Evolutionary conservation across 2,888 invertebrate genomes (phyloP), one percentile per base, ranked within the genome.

Genomic region (Allygus modestus): DNA sequence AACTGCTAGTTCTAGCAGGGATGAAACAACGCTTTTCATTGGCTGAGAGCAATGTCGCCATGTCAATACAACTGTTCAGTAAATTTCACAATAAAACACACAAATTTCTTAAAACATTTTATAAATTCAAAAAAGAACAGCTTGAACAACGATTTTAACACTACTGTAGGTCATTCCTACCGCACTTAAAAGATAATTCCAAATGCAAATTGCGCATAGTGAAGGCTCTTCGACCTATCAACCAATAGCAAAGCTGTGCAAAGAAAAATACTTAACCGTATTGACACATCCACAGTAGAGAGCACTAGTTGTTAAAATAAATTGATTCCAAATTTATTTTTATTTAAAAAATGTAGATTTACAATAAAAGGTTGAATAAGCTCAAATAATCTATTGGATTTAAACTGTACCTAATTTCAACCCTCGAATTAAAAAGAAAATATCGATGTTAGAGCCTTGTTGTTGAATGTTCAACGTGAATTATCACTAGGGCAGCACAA

Each of bases 31-130:
- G 91, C 91, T 91, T 93, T 92, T 92, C 92, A 95, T 95, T 95
- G 95, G 95, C 92, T 92, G 92, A 92, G 91, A 65, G 90, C 90
- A 90, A 90, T 91, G 92, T 94, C 94, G 95, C 95, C 95, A 95
- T 95, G 92, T 89, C 91, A 91, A 81, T 81, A 83, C 58, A 79
- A 58, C 79, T 58, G 33, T 33, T 33, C 28, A 15, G 1, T 77
- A 77, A 46, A 77, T 37, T 41, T 77, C 37, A 26, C 28, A 51
- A 23, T 77, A 37, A 28, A n/a, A 23, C 15, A 23, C n/a, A 20
- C 2, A 11, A 15, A 31, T 31, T 15, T 31, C 12, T 28, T 2
- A 26, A 12, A 31, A 31, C 1, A 26, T 71, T 71, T 33, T 2
- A 1, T 26, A 65, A 41, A 71, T 28, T 23, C 11, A 81, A 51